These are phyloP conservation scores for Platycnemis pennipes DNA, from an alignment of 2,888 invertebrate genomes.

Conservation along the genomic window DNA sequence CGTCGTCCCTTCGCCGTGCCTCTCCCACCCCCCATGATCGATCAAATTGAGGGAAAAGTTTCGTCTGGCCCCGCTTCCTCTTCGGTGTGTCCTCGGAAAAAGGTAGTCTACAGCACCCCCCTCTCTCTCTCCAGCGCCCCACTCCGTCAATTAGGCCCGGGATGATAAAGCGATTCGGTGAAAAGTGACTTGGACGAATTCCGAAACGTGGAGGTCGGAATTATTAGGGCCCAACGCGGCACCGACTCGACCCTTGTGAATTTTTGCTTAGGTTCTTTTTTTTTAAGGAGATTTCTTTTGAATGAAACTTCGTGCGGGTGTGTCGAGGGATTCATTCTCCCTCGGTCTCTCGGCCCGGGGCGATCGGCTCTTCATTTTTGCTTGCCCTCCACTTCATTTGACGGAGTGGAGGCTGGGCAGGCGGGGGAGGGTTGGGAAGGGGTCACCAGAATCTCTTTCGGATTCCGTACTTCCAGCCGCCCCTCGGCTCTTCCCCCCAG, in stretches of 20 bases:
- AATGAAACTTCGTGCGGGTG: neutral
- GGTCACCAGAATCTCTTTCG: conserved; percentile 5
- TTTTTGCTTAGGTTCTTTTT: neutral
- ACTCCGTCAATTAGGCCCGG: neutral
- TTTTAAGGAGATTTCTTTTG: neutral
- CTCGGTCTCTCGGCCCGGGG: neutral
- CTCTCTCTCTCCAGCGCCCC: neutral
- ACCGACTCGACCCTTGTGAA: neutral
- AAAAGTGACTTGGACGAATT: neutral
- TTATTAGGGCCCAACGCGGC: neutral
- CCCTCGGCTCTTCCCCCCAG: neutral
- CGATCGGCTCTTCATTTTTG: neutral
- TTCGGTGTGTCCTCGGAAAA: neutral
- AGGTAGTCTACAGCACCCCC: neutral
- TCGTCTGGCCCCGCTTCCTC: neutral
- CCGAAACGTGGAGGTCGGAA: neutral
- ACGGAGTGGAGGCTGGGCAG: neutral
- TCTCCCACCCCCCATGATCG: neutral
- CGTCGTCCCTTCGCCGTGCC: neutral
- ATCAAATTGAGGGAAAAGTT: conserved; percentile 13
- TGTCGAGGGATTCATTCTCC: neutral
- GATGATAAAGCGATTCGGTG: neutral
- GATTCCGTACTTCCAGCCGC: neutral
- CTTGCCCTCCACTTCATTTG: neutral
- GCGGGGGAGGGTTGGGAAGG: neutral